Base-by-base conservation (phyloP, 2,797 vertebrate species). In the Coregonus suidteri region DNA sequence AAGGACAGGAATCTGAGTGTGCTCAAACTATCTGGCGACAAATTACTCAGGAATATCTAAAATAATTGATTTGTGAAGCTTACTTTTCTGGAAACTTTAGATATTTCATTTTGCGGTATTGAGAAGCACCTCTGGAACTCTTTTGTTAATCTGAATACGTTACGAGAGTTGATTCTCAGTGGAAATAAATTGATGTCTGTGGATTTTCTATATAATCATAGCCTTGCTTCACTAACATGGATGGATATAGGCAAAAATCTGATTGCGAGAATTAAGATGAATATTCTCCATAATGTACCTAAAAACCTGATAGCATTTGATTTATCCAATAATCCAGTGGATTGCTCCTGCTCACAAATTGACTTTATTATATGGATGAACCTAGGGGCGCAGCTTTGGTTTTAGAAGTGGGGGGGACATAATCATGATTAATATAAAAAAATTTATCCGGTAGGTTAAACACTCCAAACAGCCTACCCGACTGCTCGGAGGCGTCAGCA, bases 101-200 rank as follows among this genome's bases (percentile, higher is more conserved):
- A 56, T 95, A 30, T 96, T 9, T 94, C 90, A 59, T 74, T 91
- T 76, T 93, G 93, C 0, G 82, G 5, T 2, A 79, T 96, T 59
- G 0, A 18, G 5, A 64, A 77, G 9, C 74, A 83, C 83, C 82
- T 18, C 4, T 86, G 16, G 67, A 83, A 4, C 41, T 71, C 76
- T 18, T 83, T 83, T 67, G 68, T 15, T 3, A 54, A 41, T 53
- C 74, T 84, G 0, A 34, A 47, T 16, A 62, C 51, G 68, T 35
- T 84, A 13, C 47, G 13, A 4, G 66, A 84, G 41, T 78, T 86
- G 59, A 74, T 71, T 75, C 71, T 86, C 16, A 78, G 73, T 70
- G 75, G 64, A 53, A 86, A 84, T 71, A 80, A 69, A 35, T 54
- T 86, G 69, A 71, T 16, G 20, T 16, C 37, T 54, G 75, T 83